These are phyloP conservation scores for Pelodiscus sinensis DNA, from an alignment of 2,113 vertebrate species.

Conservation along the genomic window DNA sequence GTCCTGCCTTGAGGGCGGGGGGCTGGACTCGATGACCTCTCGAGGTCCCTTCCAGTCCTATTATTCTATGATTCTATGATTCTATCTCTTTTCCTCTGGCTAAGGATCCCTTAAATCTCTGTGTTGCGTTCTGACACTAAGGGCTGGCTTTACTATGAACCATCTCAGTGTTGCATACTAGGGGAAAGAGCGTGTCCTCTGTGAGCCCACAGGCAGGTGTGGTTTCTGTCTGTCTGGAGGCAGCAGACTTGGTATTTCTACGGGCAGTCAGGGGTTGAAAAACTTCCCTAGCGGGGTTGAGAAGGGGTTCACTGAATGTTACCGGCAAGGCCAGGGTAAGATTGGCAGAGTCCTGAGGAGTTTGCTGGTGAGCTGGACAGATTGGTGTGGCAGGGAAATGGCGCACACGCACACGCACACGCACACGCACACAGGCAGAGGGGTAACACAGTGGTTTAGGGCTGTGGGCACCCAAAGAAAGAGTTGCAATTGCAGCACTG, in stretches of 20 bases:
- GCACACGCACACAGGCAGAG: too few relatives aligned
- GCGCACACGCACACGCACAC: too few relatives aligned
- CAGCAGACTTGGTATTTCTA: background rate
- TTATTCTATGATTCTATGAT: too few relatives aligned
- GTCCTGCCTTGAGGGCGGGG: too few relatives aligned
- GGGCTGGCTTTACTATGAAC: background rate
- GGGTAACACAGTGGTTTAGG: background rate
- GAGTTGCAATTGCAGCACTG: background rate
- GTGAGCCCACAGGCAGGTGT: background rate
- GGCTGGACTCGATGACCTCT: too few relatives aligned
- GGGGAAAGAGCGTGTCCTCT: background rate
- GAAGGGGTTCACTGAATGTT: background rate
- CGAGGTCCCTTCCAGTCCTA: too few relatives aligned
- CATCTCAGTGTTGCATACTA: background rate
- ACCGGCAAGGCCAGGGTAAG: background rate
- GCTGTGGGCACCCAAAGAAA: background rate
- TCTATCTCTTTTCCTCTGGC: background rate
- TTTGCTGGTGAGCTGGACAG: too few relatives aligned
- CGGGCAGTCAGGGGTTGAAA: background rate
- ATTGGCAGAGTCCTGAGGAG: background rate
- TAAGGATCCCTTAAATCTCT: background rate
- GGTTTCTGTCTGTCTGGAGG: background rate
- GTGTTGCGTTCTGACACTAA: background rate
- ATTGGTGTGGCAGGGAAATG: too few relatives aligned
- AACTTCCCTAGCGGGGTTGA: background rate